Base-by-base conservation (phyloP, 2,113 vertebrate species). In the Rhizomys pruinosus region DNA sequence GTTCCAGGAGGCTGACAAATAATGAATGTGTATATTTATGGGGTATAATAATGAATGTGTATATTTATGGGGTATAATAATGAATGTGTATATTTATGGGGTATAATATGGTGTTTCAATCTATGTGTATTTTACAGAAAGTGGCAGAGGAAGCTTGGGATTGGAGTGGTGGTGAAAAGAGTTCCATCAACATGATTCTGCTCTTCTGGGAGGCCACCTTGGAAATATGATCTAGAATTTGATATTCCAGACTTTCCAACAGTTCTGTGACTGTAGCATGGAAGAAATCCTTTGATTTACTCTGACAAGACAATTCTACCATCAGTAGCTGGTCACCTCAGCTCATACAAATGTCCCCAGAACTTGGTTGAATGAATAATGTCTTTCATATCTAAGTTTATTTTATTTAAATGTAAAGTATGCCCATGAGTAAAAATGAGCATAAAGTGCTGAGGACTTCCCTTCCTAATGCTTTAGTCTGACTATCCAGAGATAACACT, bases 331-430 rank as follows among this genome's bases (percentile, higher is more conserved):
- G 68, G 88, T 79, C 12, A 78, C 0, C 12, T 73, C 22, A 16
- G 42, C 57, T 71, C 20, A 59, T 23, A 59, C 15, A 87, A 55
- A 81, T 84, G 66, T 27, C 39, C 66, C 63, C 25, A 87, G 9
- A 79, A 37, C 32, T 69, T 82, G 44, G 32, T 37, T 78, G 37
- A 94, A 73, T 72, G 69, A 77, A 77, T 92, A 42, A 63, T 16
- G 29, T 37, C 73, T 61, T 90, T 91, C 63, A 17, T 72, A 72
- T n/a, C 64, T 72, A 66, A 64, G 85, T 88, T 74, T 52, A 77
- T 66, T 64, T 91, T 89, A 52, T 73, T 61, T 64, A 90, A 85
- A 37, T 76, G 39, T 89, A 80, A 96, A 61, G 84, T 84, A 68
- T 63, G 9, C 17, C 78, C 15, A 29, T 10, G 25, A n/a, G 19